These are phyloP conservation scores for Emydura subglobosa DNA, from an alignment of 2,113 vertebrate genomes.

Conservation along the genomic window DNA sequence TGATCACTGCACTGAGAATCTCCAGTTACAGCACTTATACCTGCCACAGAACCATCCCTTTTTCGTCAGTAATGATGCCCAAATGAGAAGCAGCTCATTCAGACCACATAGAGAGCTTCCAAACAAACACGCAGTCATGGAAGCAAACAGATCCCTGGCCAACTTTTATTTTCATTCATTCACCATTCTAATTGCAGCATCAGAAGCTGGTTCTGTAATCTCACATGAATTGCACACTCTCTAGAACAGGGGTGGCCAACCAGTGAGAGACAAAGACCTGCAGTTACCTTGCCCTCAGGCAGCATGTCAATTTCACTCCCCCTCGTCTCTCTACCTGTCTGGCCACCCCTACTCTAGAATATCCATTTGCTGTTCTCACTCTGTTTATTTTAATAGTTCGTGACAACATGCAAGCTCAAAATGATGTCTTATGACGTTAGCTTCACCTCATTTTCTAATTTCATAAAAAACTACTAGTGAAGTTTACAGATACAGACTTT, in stretches of 20 bases:
- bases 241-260: background rate
- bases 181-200: background rate
- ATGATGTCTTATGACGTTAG: background rate
- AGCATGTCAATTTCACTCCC: no score
- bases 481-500: background rate
- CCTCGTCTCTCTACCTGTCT: background rate
- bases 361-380: background rate
- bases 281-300: no score
- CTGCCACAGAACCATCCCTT: background rate
- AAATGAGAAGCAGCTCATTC: background rate
- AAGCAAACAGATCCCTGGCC: background rate
- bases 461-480: background rate
- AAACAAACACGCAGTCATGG: background rate
- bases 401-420: background rate
- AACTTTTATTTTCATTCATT: background rate
- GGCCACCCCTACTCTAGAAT: background rate
- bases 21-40: background rate
- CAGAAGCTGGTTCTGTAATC: background rate
- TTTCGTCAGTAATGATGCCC: background rate
- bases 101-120: conserved; percentile 15
- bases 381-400: background rate
- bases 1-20: background rate
- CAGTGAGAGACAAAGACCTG: no score
- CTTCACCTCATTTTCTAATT: background rate
- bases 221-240: background rate